These are phyloP conservation scores for Typhlichthys subterraneus DNA, from an alignment of 2,797 vertebrate genomes.

Conservation along the genomic window DNA sequence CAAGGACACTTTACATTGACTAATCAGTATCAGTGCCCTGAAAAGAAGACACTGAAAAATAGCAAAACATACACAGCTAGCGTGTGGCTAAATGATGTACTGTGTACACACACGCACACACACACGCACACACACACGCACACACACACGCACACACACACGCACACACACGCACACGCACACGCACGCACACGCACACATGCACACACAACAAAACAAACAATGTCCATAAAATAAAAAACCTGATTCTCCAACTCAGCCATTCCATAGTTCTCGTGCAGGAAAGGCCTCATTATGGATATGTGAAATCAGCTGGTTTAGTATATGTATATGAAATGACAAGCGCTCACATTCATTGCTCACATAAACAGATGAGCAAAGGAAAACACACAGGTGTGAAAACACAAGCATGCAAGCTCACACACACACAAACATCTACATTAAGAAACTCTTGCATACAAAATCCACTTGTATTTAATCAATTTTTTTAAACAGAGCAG, in stretches of 20 bases:
- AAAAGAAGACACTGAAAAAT: too few relatives aligned
- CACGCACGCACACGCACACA: conserved; percentile 4
- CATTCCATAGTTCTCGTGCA: too few relatives aligned
- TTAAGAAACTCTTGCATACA: conserved; percentile 20
- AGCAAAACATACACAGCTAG: too few relatives aligned
- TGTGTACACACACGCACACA: too few relatives aligned
- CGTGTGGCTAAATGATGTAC: too few relatives aligned
- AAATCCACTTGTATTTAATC: conserved; percentile 27
- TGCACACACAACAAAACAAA: conserved; percentile 23
- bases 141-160: neutral
- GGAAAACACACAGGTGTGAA: neutral
- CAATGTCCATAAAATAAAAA: neutral
- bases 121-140: too few relatives aligned
- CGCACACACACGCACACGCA: neutral
- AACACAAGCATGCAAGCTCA: neutral
- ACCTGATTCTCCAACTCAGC: too few relatives aligned
- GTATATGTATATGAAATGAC: neutral
- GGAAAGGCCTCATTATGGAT: too few relatives aligned
- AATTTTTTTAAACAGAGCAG: conserved; percentile 35
- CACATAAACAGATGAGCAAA: neutral
- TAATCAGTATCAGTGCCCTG: too few relatives aligned
- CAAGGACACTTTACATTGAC: too few relatives aligned
- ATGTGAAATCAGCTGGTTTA: too few relatives aligned
- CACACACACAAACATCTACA: neutral
- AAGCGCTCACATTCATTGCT: neutral